Base-by-base conservation (phyloP, 1,140 invertebrate genomes). In the Aphelinus atriplicis region DNA sequence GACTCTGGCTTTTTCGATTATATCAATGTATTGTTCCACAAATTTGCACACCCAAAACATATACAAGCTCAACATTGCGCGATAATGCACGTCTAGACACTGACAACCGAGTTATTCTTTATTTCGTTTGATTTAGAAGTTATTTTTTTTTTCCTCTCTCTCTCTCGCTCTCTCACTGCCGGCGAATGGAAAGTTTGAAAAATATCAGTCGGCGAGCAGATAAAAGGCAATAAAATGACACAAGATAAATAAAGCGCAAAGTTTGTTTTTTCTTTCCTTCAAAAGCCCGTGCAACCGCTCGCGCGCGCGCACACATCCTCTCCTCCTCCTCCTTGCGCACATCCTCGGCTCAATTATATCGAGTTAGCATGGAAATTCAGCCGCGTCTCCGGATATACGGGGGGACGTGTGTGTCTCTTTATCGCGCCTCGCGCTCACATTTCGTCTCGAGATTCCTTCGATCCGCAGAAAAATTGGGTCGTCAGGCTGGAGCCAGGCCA, bases 401-500 rank as follows among this genome's bases (percentile, higher is more conserved):
- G 26, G 26, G 26, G 26, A 26, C 26, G 26, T 26, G 26, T 26
- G 26, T 0, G 48, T 26, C 7, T 66, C 42, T 70, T 65, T 71
- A 55, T 74, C 66, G 61, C 56, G 51, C 65, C 47, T 51, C n/a
- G 4, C 48, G n/a, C 51, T 47, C 10, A 50, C 42, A 51, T 50
- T 26, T 26, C 26, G 26, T 61, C 58, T 63, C 60, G 69, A 26
- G 26, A 26, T 26, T 26, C 26, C 26, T 26, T 26, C 26, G 26
- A 26, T 45, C 9, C 2, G 78, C 64, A 74, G 75, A 78, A 83
- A 83, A 88, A 87, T 87, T 87, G 82, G 85, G 87, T 87, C 87
- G 86, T 82, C 85, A 80, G 76, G 81, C 81, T 81, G 84, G 84
- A 86, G 87, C 80, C 83, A 81, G 80, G 84, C 81, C 82, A 82